phyloP scores from a whole-genome alignment of 2,797 vertebrate genomes.

The Rhinogobio ventralis region DNA sequence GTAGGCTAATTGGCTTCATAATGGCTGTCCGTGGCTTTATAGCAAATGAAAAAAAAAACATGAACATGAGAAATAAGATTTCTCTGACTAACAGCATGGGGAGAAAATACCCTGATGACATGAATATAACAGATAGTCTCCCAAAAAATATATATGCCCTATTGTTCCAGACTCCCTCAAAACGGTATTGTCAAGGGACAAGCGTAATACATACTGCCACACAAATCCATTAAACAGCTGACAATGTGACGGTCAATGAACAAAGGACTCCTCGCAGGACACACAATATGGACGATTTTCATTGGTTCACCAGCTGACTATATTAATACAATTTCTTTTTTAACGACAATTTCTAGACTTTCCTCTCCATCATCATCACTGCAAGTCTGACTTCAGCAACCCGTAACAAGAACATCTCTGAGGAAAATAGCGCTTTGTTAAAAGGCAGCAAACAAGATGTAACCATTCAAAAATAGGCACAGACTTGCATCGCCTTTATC shows the following conservation, averaged over 20 bases:
- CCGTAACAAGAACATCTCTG: constrained; percentile 30
- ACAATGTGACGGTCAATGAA: constrained; percentile 54
- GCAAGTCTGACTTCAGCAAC: constrained; percentile 19
- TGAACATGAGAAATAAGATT: constrained; percentile 4
- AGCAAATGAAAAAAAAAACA: constrained; percentile 17
- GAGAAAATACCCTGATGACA: not conserved
- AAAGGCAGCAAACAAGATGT: constrained; percentile 33
- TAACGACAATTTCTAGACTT: constrained; percentile 14
- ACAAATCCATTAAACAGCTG: constrained; percentile 56
- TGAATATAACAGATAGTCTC: constrained; percentile 41
- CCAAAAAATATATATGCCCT: constrained; percentile 24
- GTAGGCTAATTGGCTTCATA: constrained; percentile 19
- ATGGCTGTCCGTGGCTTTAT: not conserved
- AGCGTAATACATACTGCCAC: constrained; percentile 40
- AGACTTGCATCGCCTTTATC: constrained; percentile 21
- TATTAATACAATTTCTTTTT: not conserved
- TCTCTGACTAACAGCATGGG: not conserved
- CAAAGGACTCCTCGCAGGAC: constrained; percentile 44
- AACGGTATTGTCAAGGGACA: constrained; percentile 53
- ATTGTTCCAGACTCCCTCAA: constrained; percentile 49
- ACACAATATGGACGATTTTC: constrained; percentile 30
- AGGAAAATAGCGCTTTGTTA: constrained; percentile 44
- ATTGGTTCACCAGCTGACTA: not conserved
- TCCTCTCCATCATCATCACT: constrained; percentile 4
- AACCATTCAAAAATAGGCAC: constrained; percentile 41